phyloP scores from a whole-genome alignment of 2,113 vertebrate species.

The Chionis minor region DNA sequence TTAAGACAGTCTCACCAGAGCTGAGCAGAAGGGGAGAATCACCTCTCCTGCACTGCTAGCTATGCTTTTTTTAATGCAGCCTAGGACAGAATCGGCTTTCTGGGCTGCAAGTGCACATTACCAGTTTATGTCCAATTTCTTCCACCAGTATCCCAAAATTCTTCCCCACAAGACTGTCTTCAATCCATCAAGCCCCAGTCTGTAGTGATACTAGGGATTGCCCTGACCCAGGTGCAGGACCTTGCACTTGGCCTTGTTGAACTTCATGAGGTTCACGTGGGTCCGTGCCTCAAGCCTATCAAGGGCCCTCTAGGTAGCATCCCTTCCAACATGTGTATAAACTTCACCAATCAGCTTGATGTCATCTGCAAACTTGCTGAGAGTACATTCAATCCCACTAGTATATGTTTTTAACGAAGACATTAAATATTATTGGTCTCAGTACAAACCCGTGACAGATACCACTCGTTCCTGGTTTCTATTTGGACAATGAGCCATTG shows the following conservation, averaged over 20 bases:
- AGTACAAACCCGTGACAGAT: background rate
- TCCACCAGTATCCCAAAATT: background rate
- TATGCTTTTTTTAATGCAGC: background rate
- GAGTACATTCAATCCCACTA: background rate
- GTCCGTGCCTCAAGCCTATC: background rate
- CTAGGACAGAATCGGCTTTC: background rate
- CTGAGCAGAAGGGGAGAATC: background rate
- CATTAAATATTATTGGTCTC: background rate
- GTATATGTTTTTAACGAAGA: background rate
- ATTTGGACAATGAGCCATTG: background rate
- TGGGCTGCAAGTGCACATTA: background rate
- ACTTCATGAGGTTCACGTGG: background rate
- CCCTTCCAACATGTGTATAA: background rate
- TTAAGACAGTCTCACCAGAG: background rate
- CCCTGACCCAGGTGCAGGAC: background rate
- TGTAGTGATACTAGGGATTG: background rate
- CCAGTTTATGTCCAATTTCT: background rate
- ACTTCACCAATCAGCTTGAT: background rate
- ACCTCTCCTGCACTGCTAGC: background rate
- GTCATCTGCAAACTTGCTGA: background rate
- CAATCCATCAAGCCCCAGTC: background rate
- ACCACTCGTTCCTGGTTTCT: background rate
- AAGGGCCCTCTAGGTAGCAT: background rate
- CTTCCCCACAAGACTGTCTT: background rate
- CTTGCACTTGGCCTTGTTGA: background rate